Evolutionary conservation across 2,888 invertebrate species (phyloP).

Genomic region (Sminthurides aquaticus): DNA sequence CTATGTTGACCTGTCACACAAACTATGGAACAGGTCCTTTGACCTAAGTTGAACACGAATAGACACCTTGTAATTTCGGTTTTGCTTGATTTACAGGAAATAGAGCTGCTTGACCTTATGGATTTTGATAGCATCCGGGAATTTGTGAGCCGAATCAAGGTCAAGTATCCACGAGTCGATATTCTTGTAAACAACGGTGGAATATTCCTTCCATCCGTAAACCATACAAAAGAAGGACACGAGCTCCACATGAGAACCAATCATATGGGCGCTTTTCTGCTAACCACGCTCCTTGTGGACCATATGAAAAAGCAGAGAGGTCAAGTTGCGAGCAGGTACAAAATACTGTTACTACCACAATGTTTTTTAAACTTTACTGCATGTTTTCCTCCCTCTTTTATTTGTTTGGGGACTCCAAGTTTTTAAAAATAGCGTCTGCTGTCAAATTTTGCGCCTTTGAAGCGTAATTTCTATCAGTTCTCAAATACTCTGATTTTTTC

Average conservation of each 20-base stretch:
- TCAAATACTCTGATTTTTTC: too few relatives aligned
- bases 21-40: too few relatives aligned
- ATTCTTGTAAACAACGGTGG: conserved; percentile 76
- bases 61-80: too few relatives aligned
- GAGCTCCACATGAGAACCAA: conserved; percentile 65
- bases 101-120: conserved; percentile 60
- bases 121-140: conserved; percentile 64
- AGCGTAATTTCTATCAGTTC: too few relatives aligned
- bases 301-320: conserved; percentile 6
- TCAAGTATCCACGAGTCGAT: conserved; percentile 61
- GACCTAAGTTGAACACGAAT: not conserved
- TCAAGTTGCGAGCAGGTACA: not conserved
- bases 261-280: conserved; percentile 22
- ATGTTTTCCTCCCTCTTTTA: too few relatives aligned
- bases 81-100: not conserved
- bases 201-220: conserved; percentile 49
- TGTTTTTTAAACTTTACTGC: too few relatives aligned
- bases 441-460: not conserved
- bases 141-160: conserved; percentile 62
- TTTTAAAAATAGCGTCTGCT: not conserved
- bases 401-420: too few relatives aligned
- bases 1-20: too few relatives aligned
- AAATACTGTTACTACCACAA: too few relatives aligned
- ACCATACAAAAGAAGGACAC: conserved; percentile 62
- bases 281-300: conserved; percentile 19